These are phyloP conservation scores for Aphidius colemani DNA, from an alignment of 2,888 invertebrate genomes.

Conservation along the genomic window DNA sequence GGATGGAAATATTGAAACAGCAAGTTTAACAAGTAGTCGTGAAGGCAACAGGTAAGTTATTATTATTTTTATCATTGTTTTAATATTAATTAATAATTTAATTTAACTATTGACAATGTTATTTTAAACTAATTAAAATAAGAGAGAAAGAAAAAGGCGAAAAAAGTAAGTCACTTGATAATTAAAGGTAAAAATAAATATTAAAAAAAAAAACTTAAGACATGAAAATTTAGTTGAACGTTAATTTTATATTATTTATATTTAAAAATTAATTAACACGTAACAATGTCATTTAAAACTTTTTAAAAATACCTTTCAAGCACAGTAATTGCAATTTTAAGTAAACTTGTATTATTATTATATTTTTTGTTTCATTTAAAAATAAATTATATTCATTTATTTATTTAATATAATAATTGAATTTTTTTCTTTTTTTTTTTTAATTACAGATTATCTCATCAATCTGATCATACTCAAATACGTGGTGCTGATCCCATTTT, in stretches of 20 bases:
- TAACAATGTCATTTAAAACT: neutral
- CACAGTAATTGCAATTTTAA: neutral
- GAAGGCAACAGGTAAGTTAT: constrained; percentile 76
- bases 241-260: too few relatives aligned
- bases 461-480: constrained; percentile 61
- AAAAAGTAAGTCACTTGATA: too few relatives aligned
- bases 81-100: neutral
- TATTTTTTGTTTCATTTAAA: too few relatives aligned
- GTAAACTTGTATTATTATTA: too few relatives aligned
- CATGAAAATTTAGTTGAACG: too few relatives aligned
- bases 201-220: too few relatives aligned
- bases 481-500: constrained; percentile 86
- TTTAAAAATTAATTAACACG: too few relatives aligned
- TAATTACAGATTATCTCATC: constrained; percentile 52
- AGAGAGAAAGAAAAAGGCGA: too few relatives aligned
- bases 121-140: too few relatives aligned
- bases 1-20: constrained; percentile 90
- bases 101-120: too few relatives aligned
- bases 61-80: constrained; percentile 4
- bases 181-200: too few relatives aligned
- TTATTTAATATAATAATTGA: neutral
- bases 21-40: constrained; percentile 73
- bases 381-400: too few relatives aligned
- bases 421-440: neutral
- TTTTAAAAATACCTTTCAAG: constrained; percentile 9